Evolutionary conservation across 2,797 vertebrate species (phyloP), one percentile per base, ranked within the genome.

Genomic region (Eremophila alpestris): DNA sequence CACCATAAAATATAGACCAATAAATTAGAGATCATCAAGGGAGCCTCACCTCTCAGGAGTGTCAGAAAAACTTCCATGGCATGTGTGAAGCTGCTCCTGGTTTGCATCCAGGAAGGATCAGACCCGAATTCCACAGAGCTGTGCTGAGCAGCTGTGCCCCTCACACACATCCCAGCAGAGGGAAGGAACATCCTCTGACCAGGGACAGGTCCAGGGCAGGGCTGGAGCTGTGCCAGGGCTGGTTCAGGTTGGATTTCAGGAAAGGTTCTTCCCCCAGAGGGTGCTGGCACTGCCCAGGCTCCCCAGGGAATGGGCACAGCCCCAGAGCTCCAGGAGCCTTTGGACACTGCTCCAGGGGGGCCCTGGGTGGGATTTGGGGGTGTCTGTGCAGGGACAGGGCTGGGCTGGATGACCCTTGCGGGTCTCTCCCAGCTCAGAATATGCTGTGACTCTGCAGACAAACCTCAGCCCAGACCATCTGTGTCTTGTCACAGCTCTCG

Each of bases 221-320:
- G 40, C 64, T 69, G 83, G 55, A 10, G 73, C 55, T 46, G 73
- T 0, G 16, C 5, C 55, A 54, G 63, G 38, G 11, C 7, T 20
- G n/a, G 18, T 0, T 10, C 0, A n/a, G 69, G 20, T 0, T 30
- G 69, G 29, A 65, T 0, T 2, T 5, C 6, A 41, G 60, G 10
- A 8, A 52, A 75, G 27, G 48, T 5, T 69, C 63, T 4, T 60
- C 9, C 15, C 17, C 55, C 73, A 40, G 40, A 54, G 55, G 52
- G 16, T 76, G 55, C 46, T 46, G 55, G 63, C 73, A 34, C 73
- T 69, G 73, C 13, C 40, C 83, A 76, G 83, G 63, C 54, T 85
- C 19, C 71, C 63, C 71, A 69, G 63, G 55, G 48, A 40, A 59
- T 34, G 73, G 46, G 5, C 54, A 27, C 38, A 0, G 5, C 3